Conservation (phyloP, 2,888 invertebrate species). For the Agonopterix subpropinquella region DNA sequence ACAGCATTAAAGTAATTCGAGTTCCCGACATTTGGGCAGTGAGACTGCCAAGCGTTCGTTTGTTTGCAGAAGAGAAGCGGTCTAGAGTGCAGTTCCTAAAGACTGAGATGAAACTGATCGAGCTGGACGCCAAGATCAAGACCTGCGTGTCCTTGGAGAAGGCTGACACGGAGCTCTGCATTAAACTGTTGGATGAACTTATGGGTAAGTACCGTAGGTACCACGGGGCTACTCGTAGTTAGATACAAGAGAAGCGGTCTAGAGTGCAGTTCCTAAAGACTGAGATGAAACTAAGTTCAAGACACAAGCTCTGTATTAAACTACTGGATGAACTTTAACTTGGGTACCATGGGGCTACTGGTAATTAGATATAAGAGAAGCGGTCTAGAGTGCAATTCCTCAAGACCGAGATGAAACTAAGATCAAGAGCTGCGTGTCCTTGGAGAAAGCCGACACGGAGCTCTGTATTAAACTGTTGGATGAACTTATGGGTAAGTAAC, state of each 20-base stretch:
- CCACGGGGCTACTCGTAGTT: no score
- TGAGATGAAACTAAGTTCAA: slow-evolving; percentile 80
- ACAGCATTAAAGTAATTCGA: neutral
- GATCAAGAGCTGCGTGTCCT: slow-evolving; percentile 79
- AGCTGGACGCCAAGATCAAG: slow-evolving; percentile 80
- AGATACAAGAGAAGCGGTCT: slow-evolving; percentile 68
- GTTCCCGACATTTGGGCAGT: no score
- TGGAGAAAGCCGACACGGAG: slow-evolving; percentile 83
- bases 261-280: slow-evolving; percentile 77
- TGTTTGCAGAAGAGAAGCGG: slow-evolving; percentile 67
- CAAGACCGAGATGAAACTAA: slow-evolving; percentile 78
- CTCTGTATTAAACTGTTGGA: slow-evolving; percentile 82
- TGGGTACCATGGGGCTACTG: no score
- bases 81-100: slow-evolving; percentile 76
- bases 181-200: slow-evolving; percentile 80
- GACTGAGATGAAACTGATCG: slow-evolving; percentile 79
- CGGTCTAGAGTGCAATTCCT: slow-evolving; percentile 76
- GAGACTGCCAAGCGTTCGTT: neutral
- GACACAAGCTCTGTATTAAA: slow-evolving; percentile 81
- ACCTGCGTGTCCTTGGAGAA: slow-evolving; percentile 78
- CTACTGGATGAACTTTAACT: slow-evolving; percentile 75
- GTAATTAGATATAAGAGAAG: slow-evolving; percentile 59
- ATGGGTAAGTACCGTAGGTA: slow-evolving; percentile 37
- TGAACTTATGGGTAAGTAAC: slow-evolving; percentile 58
- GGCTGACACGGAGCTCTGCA: slow-evolving; percentile 83